Evolutionary conservation across 2,888 invertebrate species (phyloP).

Genomic region (Caprella mutica): DNA sequence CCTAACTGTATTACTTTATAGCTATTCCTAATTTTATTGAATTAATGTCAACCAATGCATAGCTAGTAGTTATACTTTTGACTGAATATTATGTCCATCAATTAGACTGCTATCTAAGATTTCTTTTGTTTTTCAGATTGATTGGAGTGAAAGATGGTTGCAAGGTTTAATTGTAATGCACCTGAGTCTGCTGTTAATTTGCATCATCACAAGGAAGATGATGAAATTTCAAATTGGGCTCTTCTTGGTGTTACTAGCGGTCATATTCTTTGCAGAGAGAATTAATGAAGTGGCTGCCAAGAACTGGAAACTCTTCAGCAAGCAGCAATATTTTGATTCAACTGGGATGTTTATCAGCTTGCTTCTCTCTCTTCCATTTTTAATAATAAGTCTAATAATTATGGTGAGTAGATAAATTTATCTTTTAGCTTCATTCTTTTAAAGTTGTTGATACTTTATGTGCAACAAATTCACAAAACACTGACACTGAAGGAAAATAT

Average conservation of each 20-base stretch:
- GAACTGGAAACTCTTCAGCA: conserved; percentile 75
- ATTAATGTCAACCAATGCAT: too few species aligned
- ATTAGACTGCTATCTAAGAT: conserved; percentile 10
- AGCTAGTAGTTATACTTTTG: too few species aligned
- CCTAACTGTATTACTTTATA: too few species aligned
- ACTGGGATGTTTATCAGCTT: conserved; percentile 87
- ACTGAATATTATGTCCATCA: background rate
- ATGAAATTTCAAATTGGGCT: conserved; percentile 74
- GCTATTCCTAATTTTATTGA: too few species aligned
- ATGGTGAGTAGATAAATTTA: conserved; percentile 57
- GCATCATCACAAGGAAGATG: conserved; percentile 69
- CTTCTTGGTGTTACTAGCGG: conserved; percentile 61
- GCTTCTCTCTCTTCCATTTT: conserved; percentile 82
- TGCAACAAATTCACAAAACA: too few species aligned
- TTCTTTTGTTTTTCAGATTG: conserved; percentile 53
- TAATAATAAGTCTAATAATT: conserved; percentile 84
- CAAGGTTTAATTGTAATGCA: conserved; percentile 64
- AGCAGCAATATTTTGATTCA: conserved; percentile 87
- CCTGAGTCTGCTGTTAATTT: conserved; percentile 61
- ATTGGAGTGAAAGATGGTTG: conserved; percentile 81
- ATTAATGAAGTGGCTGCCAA: conserved; percentile 79
- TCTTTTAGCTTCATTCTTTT: background rate
- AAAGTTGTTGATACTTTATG: too few species aligned
- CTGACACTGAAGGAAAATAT: too few species aligned
- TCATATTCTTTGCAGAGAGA: conserved; percentile 80